These are phyloP conservation scores for Cydia splendana DNA, from an alignment of 1,140 invertebrate species.

Conservation along the genomic window DNA sequence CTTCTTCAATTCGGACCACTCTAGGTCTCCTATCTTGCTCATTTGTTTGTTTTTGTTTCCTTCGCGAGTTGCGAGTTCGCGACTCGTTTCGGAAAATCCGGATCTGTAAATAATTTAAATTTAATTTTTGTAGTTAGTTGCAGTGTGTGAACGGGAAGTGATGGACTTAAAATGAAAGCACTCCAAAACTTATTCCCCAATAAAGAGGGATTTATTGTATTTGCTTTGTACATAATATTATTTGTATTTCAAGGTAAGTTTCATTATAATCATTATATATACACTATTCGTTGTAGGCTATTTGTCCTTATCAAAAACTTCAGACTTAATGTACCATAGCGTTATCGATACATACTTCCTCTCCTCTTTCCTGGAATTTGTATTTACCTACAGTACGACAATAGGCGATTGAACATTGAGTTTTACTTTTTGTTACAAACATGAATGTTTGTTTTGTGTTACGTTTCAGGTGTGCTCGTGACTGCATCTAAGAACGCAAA, in stretches of 20 bases:
- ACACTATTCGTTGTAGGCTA: slow-evolving; percentile 14
- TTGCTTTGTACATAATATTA: slow-evolving; percentile 87
- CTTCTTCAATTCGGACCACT: slow-evolving; percentile 8
- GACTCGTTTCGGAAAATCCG: slow-evolving; percentile 6
- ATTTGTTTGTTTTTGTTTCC: not conserved
- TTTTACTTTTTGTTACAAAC: not conserved
- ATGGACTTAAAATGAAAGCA: slow-evolving; percentile 53
- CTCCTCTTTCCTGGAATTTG: not conserved
- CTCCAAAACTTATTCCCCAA: slow-evolving; percentile 90
- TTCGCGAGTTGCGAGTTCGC: not conserved
- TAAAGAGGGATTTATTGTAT: slow-evolving; percentile 88
- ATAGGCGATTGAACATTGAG: not conserved
- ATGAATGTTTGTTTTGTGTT: slow-evolving; percentile 37
- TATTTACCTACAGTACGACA: not conserved
- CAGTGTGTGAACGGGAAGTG: not conserved
- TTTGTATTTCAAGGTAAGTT: slow-evolving; percentile 74
- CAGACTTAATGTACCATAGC: slow-evolving; percentile 25
- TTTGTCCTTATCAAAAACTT: slow-evolving; percentile 14
- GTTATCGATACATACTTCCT: slow-evolving; percentile 7
- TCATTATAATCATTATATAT: no score
- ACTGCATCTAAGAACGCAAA: slow-evolving; percentile 91
- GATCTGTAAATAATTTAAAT: slow-evolving; percentile 6
- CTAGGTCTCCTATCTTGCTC: no score
- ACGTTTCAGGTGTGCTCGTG: slow-evolving; percentile 90
- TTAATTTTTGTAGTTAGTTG: not conserved